Evolutionary conservation across 2,888 invertebrate genomes (phyloP).

Genomic region (Saturnia japonica): DNA sequence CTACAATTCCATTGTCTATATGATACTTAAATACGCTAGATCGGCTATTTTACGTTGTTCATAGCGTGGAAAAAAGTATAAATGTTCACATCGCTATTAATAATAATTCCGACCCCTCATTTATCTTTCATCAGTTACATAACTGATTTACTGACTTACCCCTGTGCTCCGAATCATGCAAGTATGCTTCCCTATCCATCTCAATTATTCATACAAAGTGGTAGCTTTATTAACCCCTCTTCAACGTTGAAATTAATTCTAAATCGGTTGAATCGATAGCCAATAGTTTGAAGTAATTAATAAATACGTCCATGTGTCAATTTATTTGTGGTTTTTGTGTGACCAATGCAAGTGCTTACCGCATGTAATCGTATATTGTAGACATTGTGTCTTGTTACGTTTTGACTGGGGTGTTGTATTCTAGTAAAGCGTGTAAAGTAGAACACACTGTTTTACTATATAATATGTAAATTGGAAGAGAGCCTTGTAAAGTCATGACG

Average conservation of each 20-base stretch:
- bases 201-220: not conserved
- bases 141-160: too few species aligned
- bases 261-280: not conserved
- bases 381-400: conserved; percentile 1
- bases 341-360: not conserved
- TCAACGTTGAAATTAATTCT: not conserved
- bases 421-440: not conserved
- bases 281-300: not conserved
- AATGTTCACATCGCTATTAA: too few species aligned
- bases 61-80: too few species aligned
- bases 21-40: too few species aligned
- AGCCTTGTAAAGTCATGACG: too few species aligned
- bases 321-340: conserved; percentile 7
- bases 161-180: too few species aligned
- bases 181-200: not conserved
- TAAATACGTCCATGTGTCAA: not conserved
- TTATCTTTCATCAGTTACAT: too few species aligned
- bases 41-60: too few species aligned
- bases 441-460: not conserved
- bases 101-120: too few species aligned
- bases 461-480: not conserved
- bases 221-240: not conserved
- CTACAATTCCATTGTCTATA: too few species aligned
- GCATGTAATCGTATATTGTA: conserved; percentile 3
- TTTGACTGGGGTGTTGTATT: conserved; percentile 2